Base-by-base conservation (phyloP, 2,888 invertebrate species). In the Notodonta dromedarius region DNA sequence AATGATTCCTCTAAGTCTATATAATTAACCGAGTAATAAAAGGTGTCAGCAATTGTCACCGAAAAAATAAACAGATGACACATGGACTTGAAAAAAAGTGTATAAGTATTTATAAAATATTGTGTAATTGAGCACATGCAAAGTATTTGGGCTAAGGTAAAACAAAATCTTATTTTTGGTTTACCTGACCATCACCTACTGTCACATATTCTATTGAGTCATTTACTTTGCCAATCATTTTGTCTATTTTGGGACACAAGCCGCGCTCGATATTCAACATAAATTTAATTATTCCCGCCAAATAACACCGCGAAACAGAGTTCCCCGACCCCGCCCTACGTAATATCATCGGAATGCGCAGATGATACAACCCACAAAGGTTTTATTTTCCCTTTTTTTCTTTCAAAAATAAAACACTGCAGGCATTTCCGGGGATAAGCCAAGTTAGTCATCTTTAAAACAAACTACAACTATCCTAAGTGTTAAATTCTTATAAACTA, bases 131-230 rank as follows among this genome's bases (percentile, higher is more conserved):
- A 54, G 56, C 57, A 65, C 32, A 9, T n/a, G 51, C 46, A 39
- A 39, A 71, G 63, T 81, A 90, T 82, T 76, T 86, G 86, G 90
- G 91, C 85, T 80, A 92, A 90, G 90, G 90, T 89, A 89, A 89
- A 78, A 82, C 65, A 76, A 76, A 69, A 71, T 82, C 82, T 85
- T 82, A 86, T 86, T 87, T 79, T 82, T 79, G 75, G 79, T 78
- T 6, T 74, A 79, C 74, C 79, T 89, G 90, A 91, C 93, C 92
- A 89, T 93, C 91, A 92, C 93, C 93, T 85, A 91, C 85, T 91
- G 72, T 90, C 91, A 89, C 82, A 85, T 87, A 84, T 80, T 66
- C 79, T 82, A 86, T 80, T 77, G 73, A 84, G 71, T 84, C 82
- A 80, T 84, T 83, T 72, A 79, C 78, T 84, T 82, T 82, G 85